Evolutionary conservation across 1,140 invertebrate species (phyloP).

Genomic region (Nylanderia fulva): DNA sequence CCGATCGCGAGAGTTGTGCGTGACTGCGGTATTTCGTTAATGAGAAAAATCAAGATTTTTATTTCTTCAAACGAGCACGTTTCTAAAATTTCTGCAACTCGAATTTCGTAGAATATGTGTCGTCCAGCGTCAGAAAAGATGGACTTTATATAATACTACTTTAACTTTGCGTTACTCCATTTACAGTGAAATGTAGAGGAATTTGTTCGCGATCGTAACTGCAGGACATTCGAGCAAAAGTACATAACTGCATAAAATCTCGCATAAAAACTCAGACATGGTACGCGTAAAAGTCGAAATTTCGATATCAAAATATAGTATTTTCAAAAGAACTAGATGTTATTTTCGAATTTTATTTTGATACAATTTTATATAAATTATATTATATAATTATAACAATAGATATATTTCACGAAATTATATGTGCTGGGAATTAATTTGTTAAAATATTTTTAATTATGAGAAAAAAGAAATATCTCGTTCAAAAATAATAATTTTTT

Average conservation of each 20-base stretch:
- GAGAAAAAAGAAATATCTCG: not conserved
- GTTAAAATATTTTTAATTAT: not conserved
- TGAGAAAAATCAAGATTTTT: not conserved
- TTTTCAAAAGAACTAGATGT: not conserved
- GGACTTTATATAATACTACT: constrained; percentile 4
- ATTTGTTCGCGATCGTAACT: constrained; percentile 1
- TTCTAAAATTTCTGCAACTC: not conserved
- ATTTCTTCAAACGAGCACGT: not conserved
- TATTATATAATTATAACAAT: not conserved
- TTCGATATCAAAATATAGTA: not conserved
- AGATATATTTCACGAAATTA: not conserved
- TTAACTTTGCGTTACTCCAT: constrained; percentile 30
- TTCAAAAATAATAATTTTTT: not conserved
- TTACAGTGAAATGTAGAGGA: not conserved
- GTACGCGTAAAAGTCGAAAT: not conserved
- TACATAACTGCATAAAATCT: constrained; percentile 22
- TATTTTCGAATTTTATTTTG: not conserved
- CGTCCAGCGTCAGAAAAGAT: not conserved
- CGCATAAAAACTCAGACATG: constrained; percentile 24
- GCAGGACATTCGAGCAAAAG: no score
- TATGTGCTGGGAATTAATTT: not conserved
- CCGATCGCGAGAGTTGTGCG: not conserved
- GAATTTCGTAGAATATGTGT: not conserved
- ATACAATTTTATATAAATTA: not conserved
- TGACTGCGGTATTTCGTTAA: not conserved